Evolutionary conservation across 2,797 vertebrate species (phyloP).

Genomic region (Myripristis jacobus): DNA sequence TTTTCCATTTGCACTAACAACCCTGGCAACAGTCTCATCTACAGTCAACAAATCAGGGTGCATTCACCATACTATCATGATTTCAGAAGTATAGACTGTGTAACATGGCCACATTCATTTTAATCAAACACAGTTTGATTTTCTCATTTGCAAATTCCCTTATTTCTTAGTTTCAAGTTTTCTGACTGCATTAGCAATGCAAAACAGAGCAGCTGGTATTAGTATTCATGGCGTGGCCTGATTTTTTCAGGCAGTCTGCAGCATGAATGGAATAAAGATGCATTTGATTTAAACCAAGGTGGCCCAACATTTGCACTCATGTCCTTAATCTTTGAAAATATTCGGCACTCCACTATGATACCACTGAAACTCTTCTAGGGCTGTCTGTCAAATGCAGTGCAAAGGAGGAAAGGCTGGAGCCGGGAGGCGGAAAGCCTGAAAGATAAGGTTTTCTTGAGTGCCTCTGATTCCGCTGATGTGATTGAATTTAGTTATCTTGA

Average conservation of each 20-base stretch:
- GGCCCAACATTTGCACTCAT: conserved; percentile 47
- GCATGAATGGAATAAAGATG: conserved; percentile 51
- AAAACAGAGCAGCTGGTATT: conserved; percentile 32
- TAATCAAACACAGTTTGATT: conserved; percentile 36
- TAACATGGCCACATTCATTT: conserved; percentile 15
- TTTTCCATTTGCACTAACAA: conserved; percentile 3
- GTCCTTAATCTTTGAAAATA: conserved; percentile 38
- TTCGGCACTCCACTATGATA: conserved; percentile 28
- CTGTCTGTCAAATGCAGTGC: not conserved
- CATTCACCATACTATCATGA: conserved; percentile 15
- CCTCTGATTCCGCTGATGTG: conserved; percentile 13
- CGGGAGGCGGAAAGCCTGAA: not conserved
- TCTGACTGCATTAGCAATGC: conserved; percentile 39
- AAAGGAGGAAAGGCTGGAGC: not conserved
- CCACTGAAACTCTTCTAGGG: not conserved
- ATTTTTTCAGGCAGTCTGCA: conserved; percentile 25
- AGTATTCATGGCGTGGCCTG: conserved; percentile 35
- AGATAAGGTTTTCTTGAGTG: not conserved
- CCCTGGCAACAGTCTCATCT: conserved; percentile 1
- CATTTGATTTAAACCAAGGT: conserved; percentile 45
- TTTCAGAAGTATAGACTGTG: not conserved
- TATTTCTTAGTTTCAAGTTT: conserved; percentile 22
- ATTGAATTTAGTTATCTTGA: not conserved
- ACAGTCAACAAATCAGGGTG: conserved; percentile 16
- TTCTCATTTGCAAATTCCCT: conserved; percentile 35